Percentiles rank a stretch among this genome's conserved stretches.
These are phyloP conservation scores for Lithobates pipiens DNA, from an alignment of 2,797 vertebrate species.

Conservation along the genomic window DNA sequence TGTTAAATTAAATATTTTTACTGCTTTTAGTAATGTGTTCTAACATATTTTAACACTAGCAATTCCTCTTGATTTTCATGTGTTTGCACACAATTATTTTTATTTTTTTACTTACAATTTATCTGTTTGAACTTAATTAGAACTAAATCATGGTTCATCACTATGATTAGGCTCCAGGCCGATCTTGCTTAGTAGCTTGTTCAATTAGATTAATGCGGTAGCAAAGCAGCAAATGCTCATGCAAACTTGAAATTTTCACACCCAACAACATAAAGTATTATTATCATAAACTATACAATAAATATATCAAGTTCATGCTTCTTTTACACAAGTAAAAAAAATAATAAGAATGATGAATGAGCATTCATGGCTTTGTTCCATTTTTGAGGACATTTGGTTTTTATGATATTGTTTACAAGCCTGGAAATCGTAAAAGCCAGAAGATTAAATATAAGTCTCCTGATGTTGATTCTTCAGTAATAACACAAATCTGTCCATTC, in stretches of 20 bases:
- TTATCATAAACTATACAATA: neutral
- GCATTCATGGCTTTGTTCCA: neutral
- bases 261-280: neutral
- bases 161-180: conserved; percentile 8
- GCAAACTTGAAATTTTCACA: neutral
- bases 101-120: conserved; percentile 24
- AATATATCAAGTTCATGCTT: neutral
- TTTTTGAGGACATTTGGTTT: neutral
- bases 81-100: conserved; percentile 5
- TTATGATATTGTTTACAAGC: conserved; percentile 12
- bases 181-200: conserved; percentile 14
- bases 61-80: conserved; percentile 4
- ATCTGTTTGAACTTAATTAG: conserved; percentile 32
- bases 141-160: conserved; percentile 18
- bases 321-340: neutral
- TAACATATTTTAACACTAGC: neutral
- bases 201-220: conserved; percentile 21
- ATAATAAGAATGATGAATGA: neutral
- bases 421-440: conserved; percentile 6
- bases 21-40: neutral
- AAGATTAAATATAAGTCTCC: conserved; percentile 16
- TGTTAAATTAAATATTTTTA: neutral
- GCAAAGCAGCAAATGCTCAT: conserved; percentile 4
- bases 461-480: conserved; percentile 29
- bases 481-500: conserved; percentile 33